A percentile compares a stretch with the other conserved stretches of the same genome.
Conservation (phyloP, 2,113 vertebrate species). For the Balaeniceps rex region DNA sequence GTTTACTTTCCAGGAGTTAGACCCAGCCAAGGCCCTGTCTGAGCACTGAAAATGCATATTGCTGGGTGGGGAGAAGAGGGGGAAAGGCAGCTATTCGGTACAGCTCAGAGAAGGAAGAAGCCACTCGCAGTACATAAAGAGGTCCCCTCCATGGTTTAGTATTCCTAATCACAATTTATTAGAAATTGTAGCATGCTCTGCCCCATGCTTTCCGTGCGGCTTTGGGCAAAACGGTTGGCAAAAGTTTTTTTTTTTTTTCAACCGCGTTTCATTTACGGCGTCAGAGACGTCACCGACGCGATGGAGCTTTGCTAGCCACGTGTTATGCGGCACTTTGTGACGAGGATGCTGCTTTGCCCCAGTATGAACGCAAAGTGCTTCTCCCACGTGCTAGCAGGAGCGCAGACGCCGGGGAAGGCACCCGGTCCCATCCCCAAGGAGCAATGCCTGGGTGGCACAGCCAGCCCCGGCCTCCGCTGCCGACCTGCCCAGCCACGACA, state of each 20-base stretch:
- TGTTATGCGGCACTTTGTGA: neutral
- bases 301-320: neutral
- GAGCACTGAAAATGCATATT: neutral
- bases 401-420: accelerated
- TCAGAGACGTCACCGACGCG: neutral
- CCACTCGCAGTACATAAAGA: neutral
- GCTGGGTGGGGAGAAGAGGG: neutral
- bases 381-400: neutral
- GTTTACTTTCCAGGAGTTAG: neutral
- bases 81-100: neutral
- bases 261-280: accelerated
- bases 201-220: neutral
- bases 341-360: neutral
- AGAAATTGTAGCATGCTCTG: neutral
- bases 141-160: neutral
- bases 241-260: neutral
- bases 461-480: neutral
- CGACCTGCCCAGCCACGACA: neutral
- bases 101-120: neutral
- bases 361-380: neutral
- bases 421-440: neutral
- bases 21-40: neutral
- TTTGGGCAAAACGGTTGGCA: neutral
- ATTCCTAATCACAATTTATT: neutral
- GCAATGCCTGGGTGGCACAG: neutral